These are phyloP conservation scores for Pituophis catenifer DNA, from an alignment of 2,113 vertebrate species.

Conservation along the genomic window DNA sequence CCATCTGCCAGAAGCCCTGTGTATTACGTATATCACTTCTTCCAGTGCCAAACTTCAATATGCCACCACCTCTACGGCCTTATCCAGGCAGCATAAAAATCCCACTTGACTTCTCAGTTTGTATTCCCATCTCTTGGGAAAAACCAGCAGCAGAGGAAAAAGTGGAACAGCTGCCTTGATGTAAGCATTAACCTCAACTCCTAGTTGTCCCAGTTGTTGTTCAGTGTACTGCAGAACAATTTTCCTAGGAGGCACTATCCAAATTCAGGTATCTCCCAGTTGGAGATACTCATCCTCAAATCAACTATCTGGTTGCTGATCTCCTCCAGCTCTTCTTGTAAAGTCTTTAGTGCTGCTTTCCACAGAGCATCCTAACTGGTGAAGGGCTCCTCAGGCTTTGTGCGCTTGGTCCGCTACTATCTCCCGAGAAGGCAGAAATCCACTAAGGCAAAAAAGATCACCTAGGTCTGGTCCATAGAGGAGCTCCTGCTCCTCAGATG, in stretches of 20 bases:
- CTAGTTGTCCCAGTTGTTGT: not conserved
- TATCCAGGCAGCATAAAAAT: not conserved
- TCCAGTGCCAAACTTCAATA: not conserved
- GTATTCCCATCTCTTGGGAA: not conserved
- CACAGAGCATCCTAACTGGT: not conserved
- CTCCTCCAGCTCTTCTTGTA: not conserved
- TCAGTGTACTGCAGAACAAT: not conserved
- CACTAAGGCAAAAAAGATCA: not conserved
- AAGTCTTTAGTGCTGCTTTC: not conserved
- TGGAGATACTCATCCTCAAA: not conserved
- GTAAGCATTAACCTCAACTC: not conserved
- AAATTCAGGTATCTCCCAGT: not conserved
- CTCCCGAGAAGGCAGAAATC: not conserved
- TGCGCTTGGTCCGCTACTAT: not conserved
- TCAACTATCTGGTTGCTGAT: not conserved
- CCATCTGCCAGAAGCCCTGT: constrained; percentile 8
- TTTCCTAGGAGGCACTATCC: not conserved
- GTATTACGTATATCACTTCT: not conserved
- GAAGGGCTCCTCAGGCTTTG: not conserved
- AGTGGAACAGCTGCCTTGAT: not conserved
- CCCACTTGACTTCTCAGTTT: not conserved
- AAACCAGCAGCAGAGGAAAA: not conserved
- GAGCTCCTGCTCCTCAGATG: constrained; percentile 63
- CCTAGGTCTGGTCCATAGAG: not conserved
- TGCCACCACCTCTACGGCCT: not conserved